Base-by-base conservation (phyloP, 1,140 invertebrate genomes). In the Brachionus plicatilis region DNA sequence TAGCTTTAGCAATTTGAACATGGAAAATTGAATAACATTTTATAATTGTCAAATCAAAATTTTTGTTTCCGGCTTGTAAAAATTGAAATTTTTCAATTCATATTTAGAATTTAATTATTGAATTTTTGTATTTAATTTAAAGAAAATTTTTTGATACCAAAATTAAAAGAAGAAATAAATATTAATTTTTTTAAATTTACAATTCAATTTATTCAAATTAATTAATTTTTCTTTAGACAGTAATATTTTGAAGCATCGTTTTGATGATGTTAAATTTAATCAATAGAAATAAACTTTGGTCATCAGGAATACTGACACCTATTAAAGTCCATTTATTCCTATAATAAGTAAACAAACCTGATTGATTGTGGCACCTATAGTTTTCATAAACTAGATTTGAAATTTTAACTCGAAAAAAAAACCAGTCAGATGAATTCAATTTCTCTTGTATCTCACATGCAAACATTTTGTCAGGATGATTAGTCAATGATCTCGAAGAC, bases 381-480 rank as follows among this genome's bases (percentile, higher is more conserved):
- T 41, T 43, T 20, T 72, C 37, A 6, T 9, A 8, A 9, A 20
- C 41, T 20, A 17, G 24, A 24, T 17, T 1, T 17, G 68, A 72
- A 11, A 43, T 43, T 43, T 72, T 4, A 3, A 72, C 17, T n/a
- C 17, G 29, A 20, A 9, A 72, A 72, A 37, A 72, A 72, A 20
- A 17, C 14, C 5, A 43, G 17, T 41, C 43, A 3, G 3, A 12
- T 20, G 3, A 27, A 37, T 29, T 3, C 1, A 68, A 41, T 33
- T n/a, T 41, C 7, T 72, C 1, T 72, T 17, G 17, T 43, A 41
- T 11, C 9, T 72, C 14, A 45, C 11, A 41, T 8, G 41, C 37
- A 45, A 20, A 72, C 14, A 72, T 72, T 72, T 20, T 41, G 41
- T 72, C 68, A n/a, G 68, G 68, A 72, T 72, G 68, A 43, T 72